Base-by-base conservation (phyloP, 2,797 vertebrate genomes). In the Halcyon leucocephala region DNA sequence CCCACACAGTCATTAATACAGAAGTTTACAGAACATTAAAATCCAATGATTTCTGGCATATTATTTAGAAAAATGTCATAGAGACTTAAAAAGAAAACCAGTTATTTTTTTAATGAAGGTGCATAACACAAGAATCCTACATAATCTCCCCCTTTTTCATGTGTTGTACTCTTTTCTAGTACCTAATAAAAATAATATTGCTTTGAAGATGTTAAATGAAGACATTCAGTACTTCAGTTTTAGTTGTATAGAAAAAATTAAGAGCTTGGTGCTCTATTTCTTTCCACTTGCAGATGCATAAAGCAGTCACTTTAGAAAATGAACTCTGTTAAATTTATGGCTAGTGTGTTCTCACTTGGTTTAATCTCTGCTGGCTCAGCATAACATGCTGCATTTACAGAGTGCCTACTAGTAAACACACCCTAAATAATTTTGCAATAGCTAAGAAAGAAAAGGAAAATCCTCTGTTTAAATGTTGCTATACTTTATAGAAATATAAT, bases 221-320 rank as follows among this genome's bases (percentile, higher is more conserved):
- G 70, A 86, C 86, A 96, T 92, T 82, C 71, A 89, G 86, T 49
- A 67, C 82, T 86, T 79, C 77, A 90, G 52, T 54, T 96, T 94
- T 91, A 97, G 95, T 96, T 88, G 79, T 72, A 65, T 51, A 90
- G 70, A 64, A 93, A 92, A 96, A 95, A 95, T 86, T 91, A 94
- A 95, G 52, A 97, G 85, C 92, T 93, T 91, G 86, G 96, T 96
- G 82, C 71, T 96, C 95, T 96, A 88, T 94, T 97, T 97, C 94
- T 97, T 97, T 95, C 94, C 85, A 97, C 98, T 98, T 98, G 90
- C 94, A 97, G 78, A 98, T 93, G 90, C 97, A 98, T 97, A 98
- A 98, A 98, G 78, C 91, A 97, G 93, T 97, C 95, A 88, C 95
- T 98, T 97, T 92, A 97, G 97, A 97, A 98, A 98, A 98, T 97